phyloP scores from a whole-genome alignment of 1,140 invertebrate species.

The Danaus plexippus region DNA sequence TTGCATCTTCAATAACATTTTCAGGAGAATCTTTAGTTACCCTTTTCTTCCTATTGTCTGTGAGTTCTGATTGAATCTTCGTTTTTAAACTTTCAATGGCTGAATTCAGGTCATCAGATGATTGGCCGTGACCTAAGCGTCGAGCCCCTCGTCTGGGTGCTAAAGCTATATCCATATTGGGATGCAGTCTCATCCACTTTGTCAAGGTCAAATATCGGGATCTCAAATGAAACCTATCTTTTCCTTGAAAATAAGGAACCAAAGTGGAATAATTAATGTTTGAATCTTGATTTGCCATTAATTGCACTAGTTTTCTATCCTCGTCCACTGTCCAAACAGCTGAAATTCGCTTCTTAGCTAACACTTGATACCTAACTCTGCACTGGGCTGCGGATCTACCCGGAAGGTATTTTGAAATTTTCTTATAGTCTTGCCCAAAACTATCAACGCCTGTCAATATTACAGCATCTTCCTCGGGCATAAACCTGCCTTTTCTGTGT shows the following conservation, averaged over 20 bases:
- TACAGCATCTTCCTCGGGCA: constrained; percentile 74
- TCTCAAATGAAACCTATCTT: constrained; percentile 45
- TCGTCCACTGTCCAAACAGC: constrained; percentile 55
- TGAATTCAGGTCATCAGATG: constrained; percentile 38
- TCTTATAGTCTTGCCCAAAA: constrained; percentile 74
- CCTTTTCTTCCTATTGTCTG: constrained; percentile 35
- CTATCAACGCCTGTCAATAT: constrained; percentile 73
- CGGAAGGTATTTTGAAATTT: constrained; percentile 44
- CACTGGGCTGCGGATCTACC: constrained; percentile 47
- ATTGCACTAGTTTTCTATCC: constrained; percentile 50
- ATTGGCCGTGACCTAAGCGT: constrained; percentile 39
- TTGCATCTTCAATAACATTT: constrained; percentile 51
- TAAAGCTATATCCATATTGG: constrained; percentile 39
- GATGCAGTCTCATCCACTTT: constrained; percentile 54
- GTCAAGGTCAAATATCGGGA: constrained; percentile 44
- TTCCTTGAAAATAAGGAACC: constrained; percentile 47
- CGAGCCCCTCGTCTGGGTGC: constrained; percentile 52
- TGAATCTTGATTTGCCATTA: constrained; percentile 48
- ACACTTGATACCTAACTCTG: constrained; percentile 39
- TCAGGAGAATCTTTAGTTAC: constrained; percentile 39
- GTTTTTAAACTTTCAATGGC: constrained; percentile 49
- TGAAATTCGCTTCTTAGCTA: constrained; percentile 41
- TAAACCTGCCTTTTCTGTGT: constrained; percentile 74
- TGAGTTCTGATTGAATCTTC: constrained; percentile 44
- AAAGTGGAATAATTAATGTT: constrained; percentile 42